These are phyloP conservation scores for Psittacara wagleri DNA, from an alignment of 2,113 vertebrate species.

Conservation along the genomic window DNA sequence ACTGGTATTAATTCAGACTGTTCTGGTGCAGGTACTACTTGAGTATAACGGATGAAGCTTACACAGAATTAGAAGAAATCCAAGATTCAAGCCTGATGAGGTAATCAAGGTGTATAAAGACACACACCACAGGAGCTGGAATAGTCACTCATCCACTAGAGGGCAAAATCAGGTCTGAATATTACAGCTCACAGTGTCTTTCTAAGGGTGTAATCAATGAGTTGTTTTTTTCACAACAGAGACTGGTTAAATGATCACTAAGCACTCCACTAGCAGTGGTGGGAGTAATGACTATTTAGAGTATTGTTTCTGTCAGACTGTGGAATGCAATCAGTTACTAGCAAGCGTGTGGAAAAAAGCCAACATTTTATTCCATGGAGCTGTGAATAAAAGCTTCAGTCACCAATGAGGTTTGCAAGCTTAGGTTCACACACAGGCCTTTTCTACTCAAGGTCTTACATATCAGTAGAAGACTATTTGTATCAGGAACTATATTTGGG, in stretches of 20 bases:
- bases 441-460: background rate
- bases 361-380: background rate
- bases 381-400: background rate
- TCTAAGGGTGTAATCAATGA: background rate
- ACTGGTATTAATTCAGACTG: constrained; percentile 28
- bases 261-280: background rate
- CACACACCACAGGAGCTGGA: background rate
- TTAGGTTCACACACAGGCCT: background rate
- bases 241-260: background rate
- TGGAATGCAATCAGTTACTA: background rate
- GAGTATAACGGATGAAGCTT: constrained; percentile 12
- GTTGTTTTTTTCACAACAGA: background rate
- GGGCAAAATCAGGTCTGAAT: constrained; percentile 14
- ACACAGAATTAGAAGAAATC: constrained; percentile 12
- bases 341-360: background rate
- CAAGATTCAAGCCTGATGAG: background rate
- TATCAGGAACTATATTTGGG: rapidly evolving
- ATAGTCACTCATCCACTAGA: background rate
- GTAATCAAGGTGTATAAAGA: background rate
- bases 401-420: background rate
- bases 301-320: background rate
- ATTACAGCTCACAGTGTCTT: background rate
- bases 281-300: background rate
- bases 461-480: background rate
- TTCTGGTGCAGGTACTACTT: constrained; percentile 7